Evolutionary conservation across 1,140 invertebrate species (phyloP).

Genomic region (Acyrthosiphon pisum): DNA sequence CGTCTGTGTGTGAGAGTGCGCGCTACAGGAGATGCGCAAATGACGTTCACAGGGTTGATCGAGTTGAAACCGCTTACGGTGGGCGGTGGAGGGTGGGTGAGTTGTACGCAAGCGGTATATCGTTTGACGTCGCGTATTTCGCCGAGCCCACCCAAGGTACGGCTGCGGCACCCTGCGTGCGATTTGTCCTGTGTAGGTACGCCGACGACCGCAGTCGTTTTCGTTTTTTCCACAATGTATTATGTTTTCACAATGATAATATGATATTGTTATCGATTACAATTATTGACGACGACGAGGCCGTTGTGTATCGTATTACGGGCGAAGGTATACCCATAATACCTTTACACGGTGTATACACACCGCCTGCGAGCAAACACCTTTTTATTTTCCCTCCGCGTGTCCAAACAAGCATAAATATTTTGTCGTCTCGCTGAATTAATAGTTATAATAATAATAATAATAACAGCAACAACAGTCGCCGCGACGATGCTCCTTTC

Average conservation of each 20-base stretch:
- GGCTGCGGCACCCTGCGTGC: slow-evolving; percentile 31
- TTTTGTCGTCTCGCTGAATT: slow-evolving; percentile 38
- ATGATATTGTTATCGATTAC: not conserved
- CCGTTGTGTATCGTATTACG: not conserved
- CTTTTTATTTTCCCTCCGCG: not conserved
- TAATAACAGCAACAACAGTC: not conserved
- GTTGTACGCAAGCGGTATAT: not conserved
- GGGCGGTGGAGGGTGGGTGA: not conserved
- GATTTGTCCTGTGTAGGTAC: not conserved
- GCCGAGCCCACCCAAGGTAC: slow-evolving; percentile 39
- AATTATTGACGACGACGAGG: not conserved
- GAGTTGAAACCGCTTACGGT: not conserved
- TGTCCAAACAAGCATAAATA: slow-evolving; percentile 37
- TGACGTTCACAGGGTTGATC: not conserved
- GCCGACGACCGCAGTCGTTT: not conserved
- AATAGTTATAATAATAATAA: slow-evolving; percentile 8
- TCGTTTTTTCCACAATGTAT: not conserved
- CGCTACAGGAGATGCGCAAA: not conserved
- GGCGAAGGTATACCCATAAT: not conserved
- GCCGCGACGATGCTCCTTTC: not conserved
- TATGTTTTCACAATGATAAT: not conserved
- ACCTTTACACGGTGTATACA: not conserved
- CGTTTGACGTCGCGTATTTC: slow-evolving; percentile 14
- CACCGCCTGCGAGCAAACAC: not conserved
- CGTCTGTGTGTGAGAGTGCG: not conserved